phyloP scores from a whole-genome alignment of 2,113 vertebrate genomes.

The Mesoclemmys tuberculata region DNA sequence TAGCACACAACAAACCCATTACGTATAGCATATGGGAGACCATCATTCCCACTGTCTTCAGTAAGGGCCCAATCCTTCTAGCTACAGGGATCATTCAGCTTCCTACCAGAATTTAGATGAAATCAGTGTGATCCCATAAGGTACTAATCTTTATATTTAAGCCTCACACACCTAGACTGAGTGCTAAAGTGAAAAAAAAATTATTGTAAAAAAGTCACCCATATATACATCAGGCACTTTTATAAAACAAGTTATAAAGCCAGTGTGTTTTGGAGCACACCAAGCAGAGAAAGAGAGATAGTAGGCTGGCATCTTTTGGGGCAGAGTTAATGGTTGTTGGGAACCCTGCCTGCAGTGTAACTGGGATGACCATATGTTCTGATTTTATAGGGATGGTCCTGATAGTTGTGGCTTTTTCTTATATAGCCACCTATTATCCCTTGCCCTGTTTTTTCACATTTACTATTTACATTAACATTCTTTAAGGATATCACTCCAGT shows the following conservation, averaged over 20 bases:
- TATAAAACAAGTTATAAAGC: neutral
- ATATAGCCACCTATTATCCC: too few species aligned
- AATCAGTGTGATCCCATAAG: neutral
- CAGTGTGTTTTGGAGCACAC: neutral
- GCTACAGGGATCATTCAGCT: rapidly evolving
- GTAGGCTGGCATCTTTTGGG: neutral
- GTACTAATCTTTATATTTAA: neutral
- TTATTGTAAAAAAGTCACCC: neutral
- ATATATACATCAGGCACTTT: neutral
- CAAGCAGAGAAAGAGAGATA: neutral
- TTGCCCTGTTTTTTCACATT: too few species aligned
- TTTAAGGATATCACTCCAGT: neutral
- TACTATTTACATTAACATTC: neutral
- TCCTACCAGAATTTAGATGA: neutral
- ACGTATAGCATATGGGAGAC: neutral
- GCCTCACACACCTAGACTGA: neutral
- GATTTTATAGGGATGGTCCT: too few species aligned
- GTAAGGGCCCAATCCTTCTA: rapidly evolving
- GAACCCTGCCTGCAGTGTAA: neutral
- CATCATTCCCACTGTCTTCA: rapidly evolving
- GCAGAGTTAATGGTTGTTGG: neutral
- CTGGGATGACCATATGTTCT: neutral
- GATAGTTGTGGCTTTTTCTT: too few species aligned
- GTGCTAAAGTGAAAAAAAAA: neutral
- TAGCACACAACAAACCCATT: neutral